Evolutionary conservation across 37 sponge, comb jelly and placozoan species (phyloP).

Genomic region (Cladorhizidae sp.): DNA sequence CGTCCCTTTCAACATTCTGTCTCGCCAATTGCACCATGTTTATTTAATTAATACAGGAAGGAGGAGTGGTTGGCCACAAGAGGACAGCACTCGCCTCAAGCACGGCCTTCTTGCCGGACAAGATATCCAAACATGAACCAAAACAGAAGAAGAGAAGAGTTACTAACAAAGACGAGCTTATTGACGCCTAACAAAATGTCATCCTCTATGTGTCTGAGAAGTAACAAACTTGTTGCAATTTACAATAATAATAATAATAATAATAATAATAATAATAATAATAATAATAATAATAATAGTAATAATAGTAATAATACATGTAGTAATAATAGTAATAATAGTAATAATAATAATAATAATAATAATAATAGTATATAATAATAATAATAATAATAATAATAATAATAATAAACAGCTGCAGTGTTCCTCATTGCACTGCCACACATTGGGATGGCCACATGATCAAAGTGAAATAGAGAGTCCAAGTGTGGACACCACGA

Average conservation of each 20-base stretch:
- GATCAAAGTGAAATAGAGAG: too few species aligned
- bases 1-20: too few species aligned
- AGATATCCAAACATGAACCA: slow-evolving; percentile 23
- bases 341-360: too few species aligned
- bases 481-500: too few species aligned
- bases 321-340: too few species aligned
- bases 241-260: background rate
- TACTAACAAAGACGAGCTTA: slow-evolving; percentile 45
- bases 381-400: too few species aligned
- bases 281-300: too few species aligned
- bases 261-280: background rate
- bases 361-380: too few species aligned
- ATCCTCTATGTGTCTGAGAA: background rate
- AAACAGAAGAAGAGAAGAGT: slow-evolving; percentile 55
- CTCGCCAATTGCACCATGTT: background rate
- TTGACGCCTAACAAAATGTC: slow-evolving; percentile 16
- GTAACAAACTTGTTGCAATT: background rate
- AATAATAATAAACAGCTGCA: too few species aligned
- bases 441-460: too few species aligned
- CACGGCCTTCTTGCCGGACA: background rate
- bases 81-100: background rate
- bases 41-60: background rate
- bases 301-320: too few species aligned
- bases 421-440: too few species aligned
- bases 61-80: background rate